Percentiles rank a stretch among this genome's conserved stretches.
These are phyloP conservation scores for Lutjanus erythropterus DNA, from an alignment of 2,113 vertebrate species.

Conservation along the genomic window DNA sequence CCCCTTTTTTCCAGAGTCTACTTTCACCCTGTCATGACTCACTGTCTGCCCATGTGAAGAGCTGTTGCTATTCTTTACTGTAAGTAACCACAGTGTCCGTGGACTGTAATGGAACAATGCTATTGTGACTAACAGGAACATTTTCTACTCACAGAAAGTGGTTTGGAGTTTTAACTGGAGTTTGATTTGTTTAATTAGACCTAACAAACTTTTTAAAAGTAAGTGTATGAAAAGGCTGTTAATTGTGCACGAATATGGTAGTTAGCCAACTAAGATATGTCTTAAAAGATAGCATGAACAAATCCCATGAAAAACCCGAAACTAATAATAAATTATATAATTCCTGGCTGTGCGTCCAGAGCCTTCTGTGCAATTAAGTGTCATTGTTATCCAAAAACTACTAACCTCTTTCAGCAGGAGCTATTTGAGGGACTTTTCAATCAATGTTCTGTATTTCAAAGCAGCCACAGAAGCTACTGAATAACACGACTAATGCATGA, in stretches of 20 bases:
- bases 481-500: too few relatives aligned
- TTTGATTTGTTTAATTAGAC: constrained; percentile 13
- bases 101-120: constrained; percentile 3
- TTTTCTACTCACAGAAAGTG: not conserved
- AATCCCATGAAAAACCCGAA: not conserved
- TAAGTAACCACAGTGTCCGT: not conserved
- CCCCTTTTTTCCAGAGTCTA: not conserved
- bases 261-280: not conserved
- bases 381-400: too few relatives aligned
- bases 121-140: constrained; percentile 2
- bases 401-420: not conserved
- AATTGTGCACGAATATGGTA: not conserved
- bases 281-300: not conserved
- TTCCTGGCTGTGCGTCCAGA: not conserved
- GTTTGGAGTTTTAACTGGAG: not conserved
- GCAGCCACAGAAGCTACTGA: too few relatives aligned
- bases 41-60: constrained; percentile 23
- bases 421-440: not conserved
- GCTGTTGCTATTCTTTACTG: constrained; percentile 13
- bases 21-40: constrained; percentile 41
- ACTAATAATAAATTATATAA: not conserved
- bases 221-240: not conserved
- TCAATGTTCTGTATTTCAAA: too few relatives aligned
- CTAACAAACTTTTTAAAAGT: not conserved
- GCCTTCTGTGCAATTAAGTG: not conserved